Evolutionary conservation across 2,888 invertebrate genomes (phyloP).

Genomic region (Microctonus aethiopoides): DNA sequence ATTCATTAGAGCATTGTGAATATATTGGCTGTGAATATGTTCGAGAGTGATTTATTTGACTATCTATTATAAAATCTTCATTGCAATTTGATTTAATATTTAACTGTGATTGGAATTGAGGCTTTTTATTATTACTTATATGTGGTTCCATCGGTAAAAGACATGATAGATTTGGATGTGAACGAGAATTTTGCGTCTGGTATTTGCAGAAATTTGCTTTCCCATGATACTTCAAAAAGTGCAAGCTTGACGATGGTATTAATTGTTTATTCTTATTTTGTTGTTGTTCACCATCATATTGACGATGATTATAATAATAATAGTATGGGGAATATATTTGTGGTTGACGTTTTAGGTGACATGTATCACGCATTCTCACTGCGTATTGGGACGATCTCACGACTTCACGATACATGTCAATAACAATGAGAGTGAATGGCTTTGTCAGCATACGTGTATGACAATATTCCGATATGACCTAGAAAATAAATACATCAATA

Average conservation of each 20-base stretch:
- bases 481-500: slow-evolving; percentile 31
- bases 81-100: slow-evolving; percentile 47
- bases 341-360: slow-evolving; percentile 44
- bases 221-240: slow-evolving; percentile 50
- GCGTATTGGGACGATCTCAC: slow-evolving; percentile 59
- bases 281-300: slow-evolving; percentile 1
- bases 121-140: slow-evolving; percentile 37
- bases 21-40: slow-evolving; percentile 61
- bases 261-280: slow-evolving; percentile 37
- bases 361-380: slow-evolving; percentile 55
- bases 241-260: slow-evolving; percentile 27
- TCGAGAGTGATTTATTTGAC: slow-evolving; percentile 49
- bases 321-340: slow-evolving; percentile 38
- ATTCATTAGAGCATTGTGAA: slow-evolving; percentile 33
- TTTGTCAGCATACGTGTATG: slow-evolving; percentile 69
- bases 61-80: slow-evolving; percentile 23
- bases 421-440: slow-evolving; percentile 74
- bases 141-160: slow-evolving; percentile 45
- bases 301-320: slow-evolving; percentile 30
- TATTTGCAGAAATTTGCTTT: slow-evolving; percentile 56
- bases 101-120: slow-evolving; percentile 57
- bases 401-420: slow-evolving; percentile 72
- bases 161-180: slow-evolving; percentile 61
- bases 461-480: slow-evolving; percentile 74
- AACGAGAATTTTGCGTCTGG: slow-evolving; percentile 62